Conservation (phyloP, 2,888 invertebrate species). For the Perithous albicinctus region DNA sequence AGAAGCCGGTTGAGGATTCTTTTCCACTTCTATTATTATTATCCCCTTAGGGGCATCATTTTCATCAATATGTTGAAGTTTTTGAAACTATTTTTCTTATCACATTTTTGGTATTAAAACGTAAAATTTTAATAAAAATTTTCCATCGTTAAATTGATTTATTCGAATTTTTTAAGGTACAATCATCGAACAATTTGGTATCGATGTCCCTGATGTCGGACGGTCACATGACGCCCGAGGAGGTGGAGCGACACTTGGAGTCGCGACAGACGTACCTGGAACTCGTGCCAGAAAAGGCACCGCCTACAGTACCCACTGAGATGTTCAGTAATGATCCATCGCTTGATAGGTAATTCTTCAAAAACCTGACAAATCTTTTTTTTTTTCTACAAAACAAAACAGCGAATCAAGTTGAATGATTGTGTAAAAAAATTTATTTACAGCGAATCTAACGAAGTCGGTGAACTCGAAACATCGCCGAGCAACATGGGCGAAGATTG, state of each 20-base stretch:
- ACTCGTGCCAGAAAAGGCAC: constrained; percentile 93
- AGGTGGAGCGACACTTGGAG: constrained; percentile 95
- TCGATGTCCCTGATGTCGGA: constrained; percentile 88
- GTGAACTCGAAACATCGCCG: constrained; percentile 92
- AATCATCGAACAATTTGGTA: constrained; percentile 85
- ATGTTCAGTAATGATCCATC: constrained; percentile 98
- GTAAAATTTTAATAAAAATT: too few relatives aligned
- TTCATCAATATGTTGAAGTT: too few relatives aligned
- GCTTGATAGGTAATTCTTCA: constrained; percentile 89
- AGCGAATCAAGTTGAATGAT: background rate
- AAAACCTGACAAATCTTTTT: constrained; percentile 27
- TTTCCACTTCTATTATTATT: too few relatives aligned
- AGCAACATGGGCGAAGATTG: constrained; percentile 93
- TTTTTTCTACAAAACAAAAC: background rate
- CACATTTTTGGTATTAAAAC: too few relatives aligned
- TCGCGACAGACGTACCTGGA: constrained; percentile 93
- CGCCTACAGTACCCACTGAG: constrained; percentile 95
- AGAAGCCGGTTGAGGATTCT: too few relatives aligned
- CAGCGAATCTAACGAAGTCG: constrained; percentile 94
- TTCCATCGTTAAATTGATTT: background rate
- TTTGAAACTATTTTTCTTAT: too few relatives aligned
- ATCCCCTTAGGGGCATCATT: too few relatives aligned
- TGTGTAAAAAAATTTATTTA: constrained; percentile 78
- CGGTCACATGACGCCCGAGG: constrained; percentile 96
- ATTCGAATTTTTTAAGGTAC: constrained; percentile 84